Evolutionary conservation across 1,140 invertebrate genomes (phyloP).

Genomic region (Gyrodactylus bullatarudis): DNA sequence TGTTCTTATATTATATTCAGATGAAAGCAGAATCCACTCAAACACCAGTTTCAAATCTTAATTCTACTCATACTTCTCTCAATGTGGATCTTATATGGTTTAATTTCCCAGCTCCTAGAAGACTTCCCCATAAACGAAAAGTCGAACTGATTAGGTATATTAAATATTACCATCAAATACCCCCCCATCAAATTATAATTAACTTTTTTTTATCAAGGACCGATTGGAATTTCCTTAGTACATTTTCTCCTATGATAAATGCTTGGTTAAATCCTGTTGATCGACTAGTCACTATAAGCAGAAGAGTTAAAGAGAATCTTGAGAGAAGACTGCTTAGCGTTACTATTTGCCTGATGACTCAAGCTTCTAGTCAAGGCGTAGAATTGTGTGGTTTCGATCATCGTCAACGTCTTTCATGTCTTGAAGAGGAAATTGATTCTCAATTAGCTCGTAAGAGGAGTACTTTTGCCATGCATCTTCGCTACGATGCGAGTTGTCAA

Average conservation of each 20-base stretch:
- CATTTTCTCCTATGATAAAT: conserved; percentile 68
- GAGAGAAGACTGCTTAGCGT: background rate
- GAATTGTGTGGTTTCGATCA: background rate
- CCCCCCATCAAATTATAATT: too few species aligned
- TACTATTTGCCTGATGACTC: background rate
- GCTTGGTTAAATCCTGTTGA: conserved; percentile 86
- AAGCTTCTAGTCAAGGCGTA: background rate
- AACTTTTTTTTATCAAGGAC: conserved; percentile 27
- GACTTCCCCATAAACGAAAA: conserved; percentile 61
- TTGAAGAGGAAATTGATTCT: background rate
- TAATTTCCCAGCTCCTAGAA: conserved; percentile 72
- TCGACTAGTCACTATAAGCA: conserved; percentile 27
- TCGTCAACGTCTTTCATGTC: background rate
- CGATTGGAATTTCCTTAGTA: conserved; percentile 79
- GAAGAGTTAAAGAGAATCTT: background rate
- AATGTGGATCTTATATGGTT: conserved; percentile 31
- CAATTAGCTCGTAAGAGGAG: background rate
- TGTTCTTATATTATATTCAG: background rate
- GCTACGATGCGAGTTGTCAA: conserved; percentile 2
- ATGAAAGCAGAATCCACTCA: background rate
- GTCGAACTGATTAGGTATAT: conserved; percentile 54
- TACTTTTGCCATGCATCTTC: background rate
- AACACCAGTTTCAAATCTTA: background rate
- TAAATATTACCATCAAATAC: too few species aligned
- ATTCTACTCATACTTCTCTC: background rate